Conservation (phyloP, 2,113 vertebrate genomes). For the Macrotus californicus region DNA sequence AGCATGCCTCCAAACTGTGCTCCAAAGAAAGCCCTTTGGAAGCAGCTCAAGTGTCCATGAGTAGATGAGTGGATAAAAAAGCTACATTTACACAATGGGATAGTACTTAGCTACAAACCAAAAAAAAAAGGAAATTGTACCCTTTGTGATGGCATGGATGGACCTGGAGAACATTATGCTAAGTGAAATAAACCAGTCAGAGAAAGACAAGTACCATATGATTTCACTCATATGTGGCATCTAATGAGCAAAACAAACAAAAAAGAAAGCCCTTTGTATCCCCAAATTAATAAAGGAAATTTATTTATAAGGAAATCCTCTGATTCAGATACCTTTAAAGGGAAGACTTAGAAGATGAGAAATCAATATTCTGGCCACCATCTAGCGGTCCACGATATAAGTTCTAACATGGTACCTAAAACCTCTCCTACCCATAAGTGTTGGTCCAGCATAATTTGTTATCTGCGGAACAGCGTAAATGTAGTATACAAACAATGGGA, state of each 20-base stretch:
- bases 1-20: neutral
- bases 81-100: too few species aligned
- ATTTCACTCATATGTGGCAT: too few species aligned
- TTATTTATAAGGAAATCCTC: neutral
- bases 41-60: too few species aligned
- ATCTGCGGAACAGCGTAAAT: neutral
- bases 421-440: neutral
- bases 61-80: too few species aligned
- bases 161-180: too few species aligned
- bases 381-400: neutral
- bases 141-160: too few species aligned
- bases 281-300: neutral
- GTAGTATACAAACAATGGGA: neutral
- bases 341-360: constrained; percentile 19
- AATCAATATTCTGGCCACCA: neutral
- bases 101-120: too few species aligned
- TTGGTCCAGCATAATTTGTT: neutral
- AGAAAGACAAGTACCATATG: too few species aligned
- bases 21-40: neutral
- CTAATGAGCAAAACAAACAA: too few species aligned
- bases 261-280: neutral
- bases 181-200: too few species aligned
- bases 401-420: neutral
- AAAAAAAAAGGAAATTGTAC: too few species aligned
- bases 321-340: neutral